Evolutionary conservation across 1,140 invertebrate genomes (phyloP), one percentile per base, ranked within the genome.

Genomic region (Hylaeus volcanicus): DNA sequence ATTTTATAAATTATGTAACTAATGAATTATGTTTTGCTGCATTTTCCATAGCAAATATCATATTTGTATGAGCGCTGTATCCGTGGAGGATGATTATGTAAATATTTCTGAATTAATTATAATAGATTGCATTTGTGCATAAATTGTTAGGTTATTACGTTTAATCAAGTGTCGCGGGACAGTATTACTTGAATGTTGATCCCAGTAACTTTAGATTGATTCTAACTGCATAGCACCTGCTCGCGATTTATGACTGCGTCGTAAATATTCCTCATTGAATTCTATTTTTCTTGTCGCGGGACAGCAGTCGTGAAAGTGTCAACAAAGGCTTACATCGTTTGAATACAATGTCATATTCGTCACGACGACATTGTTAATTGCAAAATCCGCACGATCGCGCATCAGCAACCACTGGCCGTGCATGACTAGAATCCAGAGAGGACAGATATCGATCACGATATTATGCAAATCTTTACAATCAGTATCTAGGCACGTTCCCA

Each of bases 271-370:
- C 48, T 63, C 26, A 60, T 66, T 71, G 60, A 73, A 64, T 81
- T 73, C 48, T 72, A 56, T 68, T 78, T 79, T 66, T 56, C 65
- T 65, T n/a, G 45, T 72, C 51, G 15, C 48, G 15, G 41, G 48
- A 41, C 72, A 64, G 48, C 60, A 60, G 70, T 60, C 70, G 74
- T 64, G 80, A 72, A 82, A 84, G 81, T 65, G 74, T 51, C 74
- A 83, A 80, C 63, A 48, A 61, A 41, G 73, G 65, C 75, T 75
- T 70, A 64, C 64, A 65, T 80, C 73, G 89, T 90, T 89, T 88
- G 82, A 89, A 89, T 89, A 89, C 89, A 90, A 90, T 90, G 77
- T 82, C 55, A 71, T 70, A 83, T 70, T 60, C 39, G 70, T 64
- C 66, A 37, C 70, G 74, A 64, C 70, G 74, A 83, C 83, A 86